Evolutionary conservation across 2,888 invertebrate species (phyloP).

Genomic region (Torymus tubicola): DNA sequence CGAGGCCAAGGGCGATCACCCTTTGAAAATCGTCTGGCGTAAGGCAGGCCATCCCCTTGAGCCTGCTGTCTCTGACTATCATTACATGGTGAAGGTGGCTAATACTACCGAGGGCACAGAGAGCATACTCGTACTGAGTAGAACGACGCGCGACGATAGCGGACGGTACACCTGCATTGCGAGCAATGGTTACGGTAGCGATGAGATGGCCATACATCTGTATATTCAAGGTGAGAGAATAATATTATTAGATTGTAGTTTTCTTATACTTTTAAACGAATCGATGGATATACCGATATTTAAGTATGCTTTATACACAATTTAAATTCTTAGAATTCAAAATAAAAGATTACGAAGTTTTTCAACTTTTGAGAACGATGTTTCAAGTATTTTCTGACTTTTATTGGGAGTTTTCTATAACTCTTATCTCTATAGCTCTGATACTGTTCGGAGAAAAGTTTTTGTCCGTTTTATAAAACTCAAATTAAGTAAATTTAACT

Average conservation of each 20-base stretch:
- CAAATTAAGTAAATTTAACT: too few species aligned
- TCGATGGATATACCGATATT: too few species aligned
- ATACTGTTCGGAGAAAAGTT: too few species aligned
- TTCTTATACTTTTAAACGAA: too few species aligned
- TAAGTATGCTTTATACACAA: too few species aligned
- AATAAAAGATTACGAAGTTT: too few species aligned
- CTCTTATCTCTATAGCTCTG: too few species aligned
- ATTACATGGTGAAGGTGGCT: slow-evolving; percentile 72
- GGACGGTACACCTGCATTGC: slow-evolving; percentile 92
- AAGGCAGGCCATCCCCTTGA: slow-evolving; percentile 79
- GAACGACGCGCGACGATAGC: slow-evolving; percentile 92
- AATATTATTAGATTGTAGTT: background rate
- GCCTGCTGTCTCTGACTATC: slow-evolving; percentile 72
- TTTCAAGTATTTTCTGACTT: too few species aligned
- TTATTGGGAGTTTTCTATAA: too few species aligned
- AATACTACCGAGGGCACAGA: slow-evolving; percentile 82
- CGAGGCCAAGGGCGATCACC: slow-evolving; percentile 91
- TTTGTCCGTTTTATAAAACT: too few species aligned
- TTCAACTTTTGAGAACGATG: too few species aligned
- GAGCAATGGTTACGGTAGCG: slow-evolving; percentile 92
- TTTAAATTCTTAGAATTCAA: too few species aligned
- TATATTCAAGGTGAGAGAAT: slow-evolving; percentile 89
- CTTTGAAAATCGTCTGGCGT: slow-evolving; percentile 91
- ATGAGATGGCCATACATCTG: slow-evolving; percentile 92
- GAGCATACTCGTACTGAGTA: slow-evolving; percentile 89